Base-by-base conservation (phyloP, 2,888 invertebrate genomes). In the Dicranocentrus wangi region DNA sequence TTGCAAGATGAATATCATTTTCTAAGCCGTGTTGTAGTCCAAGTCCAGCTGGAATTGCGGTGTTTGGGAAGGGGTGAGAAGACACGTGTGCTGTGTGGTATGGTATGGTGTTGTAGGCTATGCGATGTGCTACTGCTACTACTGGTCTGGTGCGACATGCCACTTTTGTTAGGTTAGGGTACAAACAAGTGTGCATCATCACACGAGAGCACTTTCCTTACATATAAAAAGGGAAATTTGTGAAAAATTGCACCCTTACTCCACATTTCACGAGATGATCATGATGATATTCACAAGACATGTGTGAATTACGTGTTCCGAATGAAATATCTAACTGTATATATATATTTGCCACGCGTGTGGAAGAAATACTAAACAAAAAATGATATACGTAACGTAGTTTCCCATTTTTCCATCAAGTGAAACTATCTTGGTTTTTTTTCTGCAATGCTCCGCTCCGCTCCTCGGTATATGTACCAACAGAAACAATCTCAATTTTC, bases 231-330 rank as follows among this genome's bases (percentile, higher is more conserved):
- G 70, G 63, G 55, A 78, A 70, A 70, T 78, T 69, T 78, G 63
- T 78, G 53, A 78, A 61, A 78, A 70, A 78, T 78, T 69, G 77
- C 53, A 78, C 66, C 28, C 69, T 60, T 27, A 32, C 61, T 61
- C 63, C 65, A 60, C 28, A 47, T 76, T 76, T 69, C 55, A 55
- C 32, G 17, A 27, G 69, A 58, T 65, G 23, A 75, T 75, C 55
- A 76, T 77, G 19, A 47, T 65, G 32, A 21, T 75, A 53, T 23
- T 70, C 58, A 13, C 28, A 39, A 70, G 61, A 78, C 51, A 70
- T 63, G 77, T 78, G 70, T 61, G 77, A 78, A 78, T 61, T 78
- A 78, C 77, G 77, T 78, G 77, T 19, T 61, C 3, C 5, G 77
- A 78, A 78, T 78, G 77, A 28, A 63, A 63, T 63, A 73, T 17